Percentiles rank a stretch among this genome's conserved stretches.
Evolutionary conservation across 1,140 invertebrate genomes (phyloP).

Genomic region (Nephila pilipes): DNA sequence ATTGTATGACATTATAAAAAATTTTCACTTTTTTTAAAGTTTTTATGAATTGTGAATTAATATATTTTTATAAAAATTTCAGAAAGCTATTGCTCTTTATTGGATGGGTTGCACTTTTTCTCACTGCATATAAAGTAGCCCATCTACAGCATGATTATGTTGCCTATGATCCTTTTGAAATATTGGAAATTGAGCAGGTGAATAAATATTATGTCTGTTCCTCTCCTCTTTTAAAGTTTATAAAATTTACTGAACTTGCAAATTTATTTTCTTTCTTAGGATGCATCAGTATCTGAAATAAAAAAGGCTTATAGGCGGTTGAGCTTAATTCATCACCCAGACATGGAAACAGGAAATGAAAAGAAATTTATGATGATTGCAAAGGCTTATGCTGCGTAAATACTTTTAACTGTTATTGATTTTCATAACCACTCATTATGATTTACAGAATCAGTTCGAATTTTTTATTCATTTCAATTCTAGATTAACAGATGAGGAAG

Average conservation of each 20-base stretch:
- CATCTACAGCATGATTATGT: constrained; percentile 99
- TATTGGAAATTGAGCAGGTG: constrained; percentile 92
- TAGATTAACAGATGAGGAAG: constrained; percentile 93
- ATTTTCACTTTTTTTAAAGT: too few species aligned
- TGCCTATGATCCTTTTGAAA: constrained; percentile 99
- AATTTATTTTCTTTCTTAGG: constrained; percentile 82
- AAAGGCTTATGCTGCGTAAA: constrained; percentile 91
- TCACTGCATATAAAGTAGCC: constrained; percentile 97
- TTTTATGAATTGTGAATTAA: too few species aligned
- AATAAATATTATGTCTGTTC: constrained; percentile 79
- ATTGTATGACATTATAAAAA: too few species aligned
- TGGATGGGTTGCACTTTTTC: constrained; percentile 93
- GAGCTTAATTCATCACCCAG: constrained; percentile 97
- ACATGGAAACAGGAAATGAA: constrained; percentile 98
- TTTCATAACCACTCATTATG: neutral
- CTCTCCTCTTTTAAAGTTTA: too few species aligned
- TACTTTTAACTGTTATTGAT: constrained; percentile 3
- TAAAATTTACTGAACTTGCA: neutral
- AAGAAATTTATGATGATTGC: constrained; percentile 98
- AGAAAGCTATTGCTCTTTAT: constrained; percentile 88
- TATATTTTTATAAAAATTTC: constrained; percentile 78
- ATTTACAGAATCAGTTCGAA: neutral
- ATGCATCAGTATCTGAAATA: constrained; percentile 92
- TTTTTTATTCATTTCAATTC: neutral
- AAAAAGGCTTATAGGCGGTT: constrained; percentile 97